Evolutionary conservation across 2,888 invertebrate species (phyloP).

Genomic region (Ormyrus thymus): DNA sequence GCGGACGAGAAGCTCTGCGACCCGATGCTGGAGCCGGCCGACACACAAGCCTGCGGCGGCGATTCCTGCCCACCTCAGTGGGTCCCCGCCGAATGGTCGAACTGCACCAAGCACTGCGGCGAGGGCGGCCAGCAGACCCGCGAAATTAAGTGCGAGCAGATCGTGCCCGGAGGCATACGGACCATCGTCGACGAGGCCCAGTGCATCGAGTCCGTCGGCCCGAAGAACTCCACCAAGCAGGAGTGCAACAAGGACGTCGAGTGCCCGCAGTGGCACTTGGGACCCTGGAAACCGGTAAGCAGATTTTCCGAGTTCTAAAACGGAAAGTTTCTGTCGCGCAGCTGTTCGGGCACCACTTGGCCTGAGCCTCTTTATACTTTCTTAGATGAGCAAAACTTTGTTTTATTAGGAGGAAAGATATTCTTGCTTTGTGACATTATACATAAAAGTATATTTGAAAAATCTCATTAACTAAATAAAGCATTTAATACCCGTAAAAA

Average conservation of each 20-base stretch:
- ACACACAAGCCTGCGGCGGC: constrained; percentile 83
- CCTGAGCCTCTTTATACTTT: no score
- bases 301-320: not conserved
- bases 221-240: constrained; percentile 82
- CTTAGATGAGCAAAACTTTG: no score
- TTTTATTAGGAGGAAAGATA: no score
- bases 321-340: no score
- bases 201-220: constrained; percentile 82
- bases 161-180: constrained; percentile 83
- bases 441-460: no score
- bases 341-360: no score
- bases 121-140: constrained; percentile 83
- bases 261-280: constrained; percentile 91
- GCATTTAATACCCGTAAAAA: not conserved
- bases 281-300: constrained; percentile 92
- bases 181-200: constrained; percentile 85
- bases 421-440: no score
- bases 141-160: constrained; percentile 87
- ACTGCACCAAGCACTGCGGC: constrained; percentile 90
- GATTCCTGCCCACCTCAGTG: constrained; percentile 89
- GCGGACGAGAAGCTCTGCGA: constrained; percentile 89
- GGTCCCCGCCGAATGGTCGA: constrained; percentile 86
- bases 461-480: no score
- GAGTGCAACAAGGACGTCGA: constrained; percentile 86
- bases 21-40: constrained; percentile 82